These are phyloP conservation scores for Cordylochernes scorpioides DNA, from an alignment of 2,888 invertebrate species.

Conservation along the genomic window DNA sequence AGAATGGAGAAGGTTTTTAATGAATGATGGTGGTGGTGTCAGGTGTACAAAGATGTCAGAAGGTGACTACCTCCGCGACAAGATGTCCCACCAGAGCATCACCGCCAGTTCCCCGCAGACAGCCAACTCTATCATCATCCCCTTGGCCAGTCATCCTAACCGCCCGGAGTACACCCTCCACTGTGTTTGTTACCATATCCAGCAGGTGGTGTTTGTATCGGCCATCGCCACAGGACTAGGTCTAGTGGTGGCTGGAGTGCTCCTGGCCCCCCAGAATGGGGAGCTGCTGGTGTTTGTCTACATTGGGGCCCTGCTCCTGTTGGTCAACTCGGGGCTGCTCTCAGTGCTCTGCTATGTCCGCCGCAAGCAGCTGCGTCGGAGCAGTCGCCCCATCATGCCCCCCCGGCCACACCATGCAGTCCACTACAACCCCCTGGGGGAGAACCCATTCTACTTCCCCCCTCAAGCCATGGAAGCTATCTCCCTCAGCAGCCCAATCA, in stretches of 20 bases:
- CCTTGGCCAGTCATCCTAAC: too few species aligned
- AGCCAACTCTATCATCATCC: too few species aligned
- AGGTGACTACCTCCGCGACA: too few species aligned
- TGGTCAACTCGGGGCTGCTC: slow-evolving; percentile 9
- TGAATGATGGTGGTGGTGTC: too few species aligned
- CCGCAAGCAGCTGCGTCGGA: slow-evolving; percentile 7
- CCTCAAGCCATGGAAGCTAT: too few species aligned
- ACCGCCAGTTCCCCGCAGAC: too few species aligned
- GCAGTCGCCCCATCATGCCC: slow-evolving; percentile 3
- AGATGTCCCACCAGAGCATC: too few species aligned
- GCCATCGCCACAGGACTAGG: slow-evolving; percentile 10
- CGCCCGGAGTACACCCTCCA: too few species aligned
- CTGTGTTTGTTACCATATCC: slow-evolving; percentile 11
- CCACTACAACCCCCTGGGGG: slow-evolving; percentile 10
- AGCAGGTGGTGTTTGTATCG: slow-evolving; percentile 9
- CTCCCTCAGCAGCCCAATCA: too few species aligned
- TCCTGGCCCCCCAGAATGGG: slow-evolving; percentile 11
- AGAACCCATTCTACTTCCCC: too few species aligned
- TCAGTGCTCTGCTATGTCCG: slow-evolving; percentile 10
- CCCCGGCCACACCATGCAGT: slow-evolving; percentile 6
- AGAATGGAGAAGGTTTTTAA: too few species aligned
- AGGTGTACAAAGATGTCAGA: too few species aligned
- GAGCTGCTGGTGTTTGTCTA: slow-evolving; percentile 12
- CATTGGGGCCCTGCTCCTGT: slow-evolving; percentile 10
- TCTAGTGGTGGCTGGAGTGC: slow-evolving; percentile 9